These are phyloP conservation scores for Erynnis tages DNA, from an alignment of 2,888 invertebrate species.

Conservation along the genomic window DNA sequence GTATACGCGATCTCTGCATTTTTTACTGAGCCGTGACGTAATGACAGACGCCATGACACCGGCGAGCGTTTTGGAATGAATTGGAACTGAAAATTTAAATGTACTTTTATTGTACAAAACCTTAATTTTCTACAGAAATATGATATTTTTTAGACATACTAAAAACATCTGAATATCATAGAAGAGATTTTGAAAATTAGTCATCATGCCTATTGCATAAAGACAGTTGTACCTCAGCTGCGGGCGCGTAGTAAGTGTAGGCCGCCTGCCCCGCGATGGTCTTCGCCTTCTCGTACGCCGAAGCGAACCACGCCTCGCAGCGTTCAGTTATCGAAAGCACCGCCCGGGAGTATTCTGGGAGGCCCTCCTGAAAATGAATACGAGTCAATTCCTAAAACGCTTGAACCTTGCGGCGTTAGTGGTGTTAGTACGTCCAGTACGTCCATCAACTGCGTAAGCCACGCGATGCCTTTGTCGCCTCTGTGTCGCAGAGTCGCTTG, in stretches of 20 bases:
- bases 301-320: constrained; percentile 51
- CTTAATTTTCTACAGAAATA: too few species aligned
- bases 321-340: constrained; percentile 52
- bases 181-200: neutral
- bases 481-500: constrained; percentile 88
- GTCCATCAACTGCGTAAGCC: constrained; percentile 92
- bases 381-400: neutral
- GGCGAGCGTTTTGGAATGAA: too few species aligned
- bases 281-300: constrained; percentile 45
- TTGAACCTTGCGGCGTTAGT: too few species aligned
- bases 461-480: constrained; percentile 85
- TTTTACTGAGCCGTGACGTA: too few species aligned
- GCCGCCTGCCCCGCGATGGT: constrained; percentile 56
- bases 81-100: too few species aligned
- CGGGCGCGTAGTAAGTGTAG: constrained; percentile 51
- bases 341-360: constrained; percentile 58
- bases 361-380: constrained; percentile 50
- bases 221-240: constrained; percentile 60
- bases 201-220: too few species aligned
- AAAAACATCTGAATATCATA: too few species aligned
- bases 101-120: too few species aligned
- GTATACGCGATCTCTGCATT: too few species aligned
- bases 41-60: too few species aligned
- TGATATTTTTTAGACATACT: too few species aligned
- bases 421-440: constrained; percentile 94